These are phyloP conservation scores for Nansenia antarctica DNA, from an alignment of 2,113 vertebrate genomes.

Conservation along the genomic window DNA sequence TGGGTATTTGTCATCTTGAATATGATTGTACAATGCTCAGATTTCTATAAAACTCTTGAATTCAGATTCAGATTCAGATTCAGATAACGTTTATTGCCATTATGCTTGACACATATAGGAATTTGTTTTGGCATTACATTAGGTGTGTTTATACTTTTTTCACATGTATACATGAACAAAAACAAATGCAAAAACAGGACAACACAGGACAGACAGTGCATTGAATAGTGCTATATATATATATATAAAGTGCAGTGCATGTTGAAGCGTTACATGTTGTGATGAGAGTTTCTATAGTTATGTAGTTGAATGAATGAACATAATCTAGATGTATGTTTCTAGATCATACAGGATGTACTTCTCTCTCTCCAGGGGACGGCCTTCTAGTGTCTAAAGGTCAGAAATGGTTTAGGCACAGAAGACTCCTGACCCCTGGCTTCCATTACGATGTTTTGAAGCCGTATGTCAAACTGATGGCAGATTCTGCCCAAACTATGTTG, in stretches of 20 bases:
- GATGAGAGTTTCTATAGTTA: not conserved
- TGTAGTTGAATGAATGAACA: not conserved
- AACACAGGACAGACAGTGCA: no score
- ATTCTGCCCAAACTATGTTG: slow-evolving; percentile 82
- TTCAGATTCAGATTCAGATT: no score
- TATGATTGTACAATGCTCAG: not conserved
- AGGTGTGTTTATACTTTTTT: no score
- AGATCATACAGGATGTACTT: not conserved
- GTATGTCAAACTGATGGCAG: slow-evolving; percentile 76
- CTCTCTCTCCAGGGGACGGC: slow-evolving; percentile 73
- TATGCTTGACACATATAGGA: no score
- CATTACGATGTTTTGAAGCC: slow-evolving; percentile 86
- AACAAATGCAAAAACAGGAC: no score
- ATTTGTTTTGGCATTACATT: no score
- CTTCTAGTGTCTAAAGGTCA: slow-evolving; percentile 78
- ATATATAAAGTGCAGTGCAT: no score
- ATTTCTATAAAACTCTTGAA: not conserved
- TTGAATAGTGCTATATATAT: no score
- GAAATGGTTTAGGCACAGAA: slow-evolving; percentile 82
- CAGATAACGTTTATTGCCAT: no score
- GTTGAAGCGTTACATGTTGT: not conserved
- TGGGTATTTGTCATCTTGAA: not conserved
- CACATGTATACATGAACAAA: no score
- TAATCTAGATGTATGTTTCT: not conserved
- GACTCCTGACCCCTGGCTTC: slow-evolving; percentile 87